Evolutionary conservation across 2,113 vertebrate genomes (phyloP).

Genomic region (Muntiacus muntjak): DNA sequence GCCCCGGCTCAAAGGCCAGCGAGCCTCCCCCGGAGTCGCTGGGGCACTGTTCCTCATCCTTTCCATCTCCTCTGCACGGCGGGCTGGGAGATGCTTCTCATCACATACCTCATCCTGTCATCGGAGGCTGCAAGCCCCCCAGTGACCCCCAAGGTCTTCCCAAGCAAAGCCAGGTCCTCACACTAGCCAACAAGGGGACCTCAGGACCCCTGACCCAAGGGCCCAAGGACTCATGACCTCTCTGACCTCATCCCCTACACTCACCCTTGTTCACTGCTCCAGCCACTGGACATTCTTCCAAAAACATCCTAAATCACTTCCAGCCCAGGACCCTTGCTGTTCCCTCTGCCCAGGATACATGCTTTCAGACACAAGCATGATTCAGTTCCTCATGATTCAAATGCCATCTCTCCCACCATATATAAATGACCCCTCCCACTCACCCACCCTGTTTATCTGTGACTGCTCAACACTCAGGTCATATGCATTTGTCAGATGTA

Average conservation of each 20-base stretch:
- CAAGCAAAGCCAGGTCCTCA: neutral
- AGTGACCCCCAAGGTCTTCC: neutral
- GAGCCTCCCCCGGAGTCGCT: fast-evolving
- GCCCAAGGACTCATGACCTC: neutral
- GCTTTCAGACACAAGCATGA: neutral
- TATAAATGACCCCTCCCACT: too few species aligned
- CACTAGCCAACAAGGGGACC: fast-evolving
- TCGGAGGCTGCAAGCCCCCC: neutral
- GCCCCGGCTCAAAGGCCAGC: neutral
- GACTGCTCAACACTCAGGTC: neutral
- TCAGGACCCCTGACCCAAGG: too few species aligned
- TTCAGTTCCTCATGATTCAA: neutral
- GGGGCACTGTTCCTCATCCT: neutral
- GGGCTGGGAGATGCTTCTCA: too few species aligned
- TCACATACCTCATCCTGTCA: fast-evolving
- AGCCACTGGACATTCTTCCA: neutral
- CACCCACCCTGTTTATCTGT: too few species aligned
- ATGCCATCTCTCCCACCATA: neutral
- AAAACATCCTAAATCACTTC: neutral
- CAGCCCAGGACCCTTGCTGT: neutral
- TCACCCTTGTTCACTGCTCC: neutral
- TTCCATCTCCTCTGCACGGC: fast-evolving
- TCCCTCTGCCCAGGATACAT: neutral
- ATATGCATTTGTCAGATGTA: too few species aligned
- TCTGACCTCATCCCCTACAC: neutral